Evolutionary conservation across 2,113 vertebrate species (phyloP).

Genomic region (Thalassoma bifasciatum): DNA sequence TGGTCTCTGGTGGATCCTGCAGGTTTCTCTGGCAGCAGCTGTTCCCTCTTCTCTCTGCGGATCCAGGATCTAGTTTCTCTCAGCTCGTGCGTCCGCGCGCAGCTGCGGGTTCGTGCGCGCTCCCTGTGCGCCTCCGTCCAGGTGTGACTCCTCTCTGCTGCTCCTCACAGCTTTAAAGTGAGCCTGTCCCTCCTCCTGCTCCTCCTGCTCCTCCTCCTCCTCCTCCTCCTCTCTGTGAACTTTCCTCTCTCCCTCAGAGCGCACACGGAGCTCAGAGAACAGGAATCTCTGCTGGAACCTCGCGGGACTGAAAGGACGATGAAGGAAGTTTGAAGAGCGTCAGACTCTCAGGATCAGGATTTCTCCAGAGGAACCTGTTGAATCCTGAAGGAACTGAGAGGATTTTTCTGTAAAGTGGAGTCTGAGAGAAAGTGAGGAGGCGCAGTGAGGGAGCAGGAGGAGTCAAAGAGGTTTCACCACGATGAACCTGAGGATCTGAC

Average conservation of each 20-base stretch:
- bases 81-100: too few species aligned
- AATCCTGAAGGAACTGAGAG: background rate
- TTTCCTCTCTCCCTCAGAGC: background rate
- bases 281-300: background rate
- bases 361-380: background rate
- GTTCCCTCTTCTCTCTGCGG: too few species aligned
- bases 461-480: too few species aligned
- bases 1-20: background rate
- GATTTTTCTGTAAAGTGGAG: background rate
- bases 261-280: background rate
- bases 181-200: too few species aligned
- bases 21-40: background rate
- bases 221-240: background rate
- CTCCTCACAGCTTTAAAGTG: too few species aligned
- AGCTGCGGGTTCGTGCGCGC: too few species aligned
- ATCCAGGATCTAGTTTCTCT: too few species aligned
- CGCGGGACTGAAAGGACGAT: too few species aligned
- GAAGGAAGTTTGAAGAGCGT: background rate
- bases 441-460: background rate
- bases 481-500: background rate
- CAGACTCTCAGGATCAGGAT: background rate
- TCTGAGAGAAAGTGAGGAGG: background rate
- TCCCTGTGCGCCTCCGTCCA: too few species aligned
- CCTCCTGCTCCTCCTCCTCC: too few species aligned
- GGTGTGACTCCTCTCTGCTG: too few species aligned